Evolutionary conservation across 2,113 vertebrate genomes (phyloP), one percentile per base, ranked within the genome.

Genomic region (Phalacrocorax aristotelis): DNA sequence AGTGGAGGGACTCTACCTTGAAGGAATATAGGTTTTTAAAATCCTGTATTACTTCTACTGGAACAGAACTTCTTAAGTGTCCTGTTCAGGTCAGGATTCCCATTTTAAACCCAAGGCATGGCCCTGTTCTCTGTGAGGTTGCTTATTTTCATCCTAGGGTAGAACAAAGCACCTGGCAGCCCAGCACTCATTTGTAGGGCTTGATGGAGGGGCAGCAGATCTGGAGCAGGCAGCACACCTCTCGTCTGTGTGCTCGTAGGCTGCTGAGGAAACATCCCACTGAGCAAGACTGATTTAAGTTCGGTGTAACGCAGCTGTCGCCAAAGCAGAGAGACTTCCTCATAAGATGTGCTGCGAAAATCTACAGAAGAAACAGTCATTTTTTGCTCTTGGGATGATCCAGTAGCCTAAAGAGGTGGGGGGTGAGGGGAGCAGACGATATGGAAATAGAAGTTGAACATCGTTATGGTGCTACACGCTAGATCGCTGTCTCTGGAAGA

Each of bases 271-370:
- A 5, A 12, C 8, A 1, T n/a, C 78, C 38, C 36, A 23, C 18
- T 3, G 1, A 15, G 27, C 16, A 21, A 10, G 66, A 2, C 29
- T 14, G 7, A 8, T 2, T 14, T 9, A 15, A 14, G 48, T 10
- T 29, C 36, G 38, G 0, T 5, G 5, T 27, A 38, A 51, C 32
- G 54, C 57, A 42, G 7, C 55, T 48, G 46, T 36, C 1, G 0
- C 17, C 46, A 29, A 13, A 25, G 42, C 54, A 74, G 79, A 54
- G 42, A 13, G 27, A 26, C 38, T 27, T 79, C 44, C 55, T 48
- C 19, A 1, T 32, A 20, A 46, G 27, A 12, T 15, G 7, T 42
- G 29, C 36, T 55, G 61, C 46, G 55, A 44, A 80, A n/a, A 46
- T 34, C 51, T 48, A 2, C 42, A 34, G 69, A 16, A 65, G 44